Conservation (phyloP, 2,888 invertebrate species). For the Sphecodes monilicornis region DNA sequence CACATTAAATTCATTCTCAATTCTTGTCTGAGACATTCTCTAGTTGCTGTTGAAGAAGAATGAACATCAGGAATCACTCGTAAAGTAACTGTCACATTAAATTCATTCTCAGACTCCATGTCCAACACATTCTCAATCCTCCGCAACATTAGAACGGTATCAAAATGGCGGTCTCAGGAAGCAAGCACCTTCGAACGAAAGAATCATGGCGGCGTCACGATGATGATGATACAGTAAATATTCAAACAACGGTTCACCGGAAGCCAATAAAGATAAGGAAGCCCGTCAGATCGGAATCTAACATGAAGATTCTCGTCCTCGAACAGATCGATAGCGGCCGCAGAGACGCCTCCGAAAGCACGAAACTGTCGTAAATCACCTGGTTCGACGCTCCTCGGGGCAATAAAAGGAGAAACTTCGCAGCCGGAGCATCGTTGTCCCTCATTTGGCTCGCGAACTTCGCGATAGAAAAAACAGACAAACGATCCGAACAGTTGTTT, state of each 20-base stretch:
- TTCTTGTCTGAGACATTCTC: neutral
- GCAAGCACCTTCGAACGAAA: neutral
- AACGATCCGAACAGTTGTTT: neutral
- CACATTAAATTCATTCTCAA: neutral
- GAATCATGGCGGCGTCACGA: neutral
- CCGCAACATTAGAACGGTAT: neutral
- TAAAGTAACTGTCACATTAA: no score
- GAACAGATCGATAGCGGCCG: neutral
- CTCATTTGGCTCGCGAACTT: slow-evolving; percentile 1
- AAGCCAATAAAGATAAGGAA: neutral
- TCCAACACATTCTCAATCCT: no score
- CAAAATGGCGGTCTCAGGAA: neutral
- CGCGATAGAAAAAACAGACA: neutral
- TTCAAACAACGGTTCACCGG: neutral
- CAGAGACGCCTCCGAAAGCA: neutral
- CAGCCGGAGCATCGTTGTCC: neutral
- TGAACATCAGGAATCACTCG: no score
- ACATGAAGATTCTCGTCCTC: neutral
- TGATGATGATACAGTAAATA: slow-evolving; percentile 10
- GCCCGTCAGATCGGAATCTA: slow-evolving; percentile 9
- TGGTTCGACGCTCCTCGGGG: neutral
- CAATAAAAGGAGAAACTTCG: neutral
- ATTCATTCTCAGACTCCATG: no score
- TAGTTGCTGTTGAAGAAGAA: no score
- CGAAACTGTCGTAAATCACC: slow-evolving; percentile 45